Conservation (phyloP, 2,113 vertebrate species). For the Hypomesus transpacificus region DNA sequence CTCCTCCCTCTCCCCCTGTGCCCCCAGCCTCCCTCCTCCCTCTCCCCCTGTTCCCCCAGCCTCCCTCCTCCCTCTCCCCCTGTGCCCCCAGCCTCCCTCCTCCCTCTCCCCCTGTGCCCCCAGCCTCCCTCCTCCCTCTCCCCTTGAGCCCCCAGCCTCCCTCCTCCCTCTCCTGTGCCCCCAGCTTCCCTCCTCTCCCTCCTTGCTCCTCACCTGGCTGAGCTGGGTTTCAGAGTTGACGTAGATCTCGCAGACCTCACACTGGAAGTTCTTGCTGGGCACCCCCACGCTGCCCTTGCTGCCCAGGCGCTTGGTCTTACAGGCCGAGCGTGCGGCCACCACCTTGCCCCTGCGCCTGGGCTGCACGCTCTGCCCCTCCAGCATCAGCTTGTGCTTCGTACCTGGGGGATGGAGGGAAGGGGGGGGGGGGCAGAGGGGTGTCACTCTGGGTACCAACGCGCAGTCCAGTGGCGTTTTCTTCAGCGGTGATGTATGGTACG, state of each 20-base stretch:
- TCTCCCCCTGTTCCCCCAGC: background rate
- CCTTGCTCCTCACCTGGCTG: slow-evolving; percentile 80
- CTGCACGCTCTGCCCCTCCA: slow-evolving; percentile 85
- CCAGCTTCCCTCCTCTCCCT: background rate
- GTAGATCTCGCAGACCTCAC: slow-evolving; percentile 95
- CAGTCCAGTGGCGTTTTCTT: background rate
- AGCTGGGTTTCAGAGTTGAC: slow-evolving; percentile 98
- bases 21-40: background rate
- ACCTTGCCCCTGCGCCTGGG: slow-evolving; percentile 82
- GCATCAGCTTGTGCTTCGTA: slow-evolving; percentile 94
- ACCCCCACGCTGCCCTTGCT: slow-evolving; percentile 82
- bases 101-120: background rate
- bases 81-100: background rate
- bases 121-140: slow-evolving; percentile 9
- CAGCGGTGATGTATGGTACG: background rate
- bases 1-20: slow-evolving; percentile 40
- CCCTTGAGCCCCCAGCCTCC: slow-evolving; percentile 8
- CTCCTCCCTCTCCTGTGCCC: slow-evolving; percentile 4
- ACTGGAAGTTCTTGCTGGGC: slow-evolving; percentile 85
- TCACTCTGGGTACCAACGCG: background rate
- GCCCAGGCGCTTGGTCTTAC: slow-evolving; percentile 85
- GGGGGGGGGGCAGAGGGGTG: background rate
- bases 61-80: slow-evolving; percentile 39
- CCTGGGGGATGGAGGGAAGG: slow-evolving; percentile 65
- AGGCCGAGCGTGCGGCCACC: slow-evolving; percentile 76